Percentiles rank a stretch among this genome's conserved stretches.
Conservation (phyloP, 2,888 invertebrate genomes). For the Cephus pygmeus region DNA sequence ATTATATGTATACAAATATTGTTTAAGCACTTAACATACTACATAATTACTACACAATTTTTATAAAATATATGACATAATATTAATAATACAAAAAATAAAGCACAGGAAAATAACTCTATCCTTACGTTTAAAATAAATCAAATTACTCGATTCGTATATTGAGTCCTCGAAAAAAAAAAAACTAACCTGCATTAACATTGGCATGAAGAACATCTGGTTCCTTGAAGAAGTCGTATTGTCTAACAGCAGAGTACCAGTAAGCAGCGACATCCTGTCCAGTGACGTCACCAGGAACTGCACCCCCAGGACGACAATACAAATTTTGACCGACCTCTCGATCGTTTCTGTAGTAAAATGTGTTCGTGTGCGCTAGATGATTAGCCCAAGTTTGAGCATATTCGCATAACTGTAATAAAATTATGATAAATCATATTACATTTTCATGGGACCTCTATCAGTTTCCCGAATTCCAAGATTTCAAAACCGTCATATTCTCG, state of each 20-base stretch:
- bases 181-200: slow-evolving; percentile 77
- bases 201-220: slow-evolving; percentile 80
- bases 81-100: no score
- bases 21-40: no score
- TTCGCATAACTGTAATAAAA: slow-evolving; percentile 75
- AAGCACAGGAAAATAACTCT: no score
- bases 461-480: no score
- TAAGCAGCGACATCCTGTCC: slow-evolving; percentile 85
- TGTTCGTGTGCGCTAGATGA: slow-evolving; percentile 83
- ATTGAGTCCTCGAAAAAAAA: background rate
- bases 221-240: slow-evolving; percentile 80
- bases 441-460: no score
- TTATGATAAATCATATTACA: no score
- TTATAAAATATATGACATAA: no score
- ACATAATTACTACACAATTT: no score
- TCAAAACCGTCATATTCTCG: no score
- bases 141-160: no score
- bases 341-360: slow-evolving; percentile 82
- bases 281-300: slow-evolving; percentile 76
- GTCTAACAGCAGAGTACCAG: slow-evolving; percentile 83
- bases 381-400: slow-evolving; percentile 91
- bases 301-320: slow-evolving; percentile 79
- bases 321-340: slow-evolving; percentile 84
- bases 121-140: no score
- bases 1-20: no score